phyloP scores from a whole-genome alignment of 1,140 invertebrate species.

The Drosophila suzukii region DNA sequence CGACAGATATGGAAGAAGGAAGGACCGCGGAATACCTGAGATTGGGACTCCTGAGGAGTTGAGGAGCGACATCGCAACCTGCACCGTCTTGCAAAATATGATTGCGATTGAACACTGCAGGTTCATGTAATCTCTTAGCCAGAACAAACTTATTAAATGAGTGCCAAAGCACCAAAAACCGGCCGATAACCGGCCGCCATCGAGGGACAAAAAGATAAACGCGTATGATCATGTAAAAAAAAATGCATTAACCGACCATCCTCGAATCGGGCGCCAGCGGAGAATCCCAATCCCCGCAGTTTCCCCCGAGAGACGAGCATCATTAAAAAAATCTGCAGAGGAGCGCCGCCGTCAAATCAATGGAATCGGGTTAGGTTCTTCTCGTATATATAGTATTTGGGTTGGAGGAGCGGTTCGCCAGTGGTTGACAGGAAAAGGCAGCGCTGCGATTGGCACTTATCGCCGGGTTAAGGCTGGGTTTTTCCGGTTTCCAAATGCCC shows the following conservation, averaged over 20 bases:
- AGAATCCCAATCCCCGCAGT: conserved; percentile 1
- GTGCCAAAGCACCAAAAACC: conserved; percentile 71
- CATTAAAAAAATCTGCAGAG: conserved; percentile 74
- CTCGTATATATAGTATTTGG: conserved; percentile 25
- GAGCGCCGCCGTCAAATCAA: conserved; percentile 70
- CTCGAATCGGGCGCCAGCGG: conserved; percentile 30
- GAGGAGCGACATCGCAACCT: conserved; percentile 1
- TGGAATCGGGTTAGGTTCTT: conserved; percentile 50
- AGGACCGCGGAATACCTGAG: conserved; percentile 15
- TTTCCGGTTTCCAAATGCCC: conserved; percentile 25
- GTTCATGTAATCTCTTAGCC: conserved; percentile 84
- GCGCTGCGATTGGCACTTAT: conserved; percentile 48
- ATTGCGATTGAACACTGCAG: conserved; percentile 84
- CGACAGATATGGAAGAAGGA: conserved; percentile 36
- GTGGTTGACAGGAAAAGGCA: conserved; percentile 48
- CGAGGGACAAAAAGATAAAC: conserved; percentile 79
- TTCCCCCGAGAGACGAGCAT: conserved; percentile 26
- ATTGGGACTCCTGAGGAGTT: neutral
- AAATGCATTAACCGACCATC: conserved; percentile 73
- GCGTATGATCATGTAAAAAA: conserved; percentile 82
- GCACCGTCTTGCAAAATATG: conserved; percentile 51
- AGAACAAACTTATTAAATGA: conserved; percentile 82
- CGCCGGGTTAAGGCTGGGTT: conserved; percentile 16
- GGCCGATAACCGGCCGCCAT: conserved; percentile 56
- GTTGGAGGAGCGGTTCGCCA: conserved; percentile 43